Conservation (phyloP, 2,797 vertebrate species). For the Tauraco hartlaubi region DNA sequence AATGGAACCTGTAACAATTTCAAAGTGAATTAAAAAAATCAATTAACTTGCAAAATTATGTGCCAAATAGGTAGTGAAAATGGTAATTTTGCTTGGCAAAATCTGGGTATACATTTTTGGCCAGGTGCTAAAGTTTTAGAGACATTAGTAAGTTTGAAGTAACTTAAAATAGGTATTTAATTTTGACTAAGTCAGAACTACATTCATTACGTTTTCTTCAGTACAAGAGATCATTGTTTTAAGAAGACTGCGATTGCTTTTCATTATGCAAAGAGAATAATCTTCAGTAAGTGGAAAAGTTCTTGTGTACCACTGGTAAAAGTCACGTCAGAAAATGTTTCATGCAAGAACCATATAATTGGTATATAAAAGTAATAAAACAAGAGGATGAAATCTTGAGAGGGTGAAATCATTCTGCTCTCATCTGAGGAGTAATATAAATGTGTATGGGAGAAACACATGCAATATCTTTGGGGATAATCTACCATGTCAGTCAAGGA, state of each 20-base stretch:
- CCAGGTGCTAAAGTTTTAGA: not conserved
- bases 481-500: not conserved
- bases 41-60: not conserved
- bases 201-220: not conserved
- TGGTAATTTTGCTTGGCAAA: not conserved
- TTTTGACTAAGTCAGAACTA: not conserved
- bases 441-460: not conserved
- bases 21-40: not conserved
- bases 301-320: not conserved
- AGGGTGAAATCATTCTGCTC: not conserved
- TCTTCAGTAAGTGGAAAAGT: not conserved
- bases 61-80: not conserved
- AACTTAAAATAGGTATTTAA: constrained; percentile 6
- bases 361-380: not conserved
- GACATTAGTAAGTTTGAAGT: not conserved
- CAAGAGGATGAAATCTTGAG: not conserved
- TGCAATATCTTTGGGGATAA: not conserved
- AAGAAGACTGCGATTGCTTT: not conserved
- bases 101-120: not conserved
- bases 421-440: not conserved
- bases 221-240: constrained; percentile 20
- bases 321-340: not conserved
- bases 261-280: not conserved
- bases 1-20: not conserved
- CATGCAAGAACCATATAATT: not conserved